Conservation (phyloP, 2,797 vertebrate species). For the Crenichthys baileyi region DNA sequence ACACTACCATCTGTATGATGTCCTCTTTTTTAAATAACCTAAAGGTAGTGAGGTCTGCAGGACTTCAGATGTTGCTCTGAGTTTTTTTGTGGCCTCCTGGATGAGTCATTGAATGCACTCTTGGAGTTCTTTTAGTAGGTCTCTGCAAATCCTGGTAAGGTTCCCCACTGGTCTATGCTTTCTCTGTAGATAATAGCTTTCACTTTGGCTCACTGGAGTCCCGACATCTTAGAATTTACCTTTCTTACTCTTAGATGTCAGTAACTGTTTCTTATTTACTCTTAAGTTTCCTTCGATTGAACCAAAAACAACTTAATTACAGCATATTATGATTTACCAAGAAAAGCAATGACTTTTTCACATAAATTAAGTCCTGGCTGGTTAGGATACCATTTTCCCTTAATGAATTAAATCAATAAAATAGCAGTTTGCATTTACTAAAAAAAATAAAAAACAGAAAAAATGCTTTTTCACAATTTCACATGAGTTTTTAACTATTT, state of each 20-base stretch:
- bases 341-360: not conserved
- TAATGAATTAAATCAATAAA: not conserved
- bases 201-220: not conserved
- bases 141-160: not conserved
- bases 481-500: not conserved
- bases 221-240: not conserved
- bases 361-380: not conserved
- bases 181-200: not conserved
- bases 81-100: not conserved
- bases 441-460: not conserved
- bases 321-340: not conserved
- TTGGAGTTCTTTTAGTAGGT: not conserved
- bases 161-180: not conserved
- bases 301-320: not conserved
- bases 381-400: not conserved
- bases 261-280: not conserved
- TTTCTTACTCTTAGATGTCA: not conserved
- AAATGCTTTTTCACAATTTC: not conserved
- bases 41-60: not conserved
- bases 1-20: not conserved
- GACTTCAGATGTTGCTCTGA: not conserved
- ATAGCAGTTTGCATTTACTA: not conserved
- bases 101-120: not conserved
- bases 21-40: not conserved
- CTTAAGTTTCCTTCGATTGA: not conserved